Evolutionary conservation across 2,888 invertebrate species (phyloP).

Genomic region (Panzeria rudis): DNA sequence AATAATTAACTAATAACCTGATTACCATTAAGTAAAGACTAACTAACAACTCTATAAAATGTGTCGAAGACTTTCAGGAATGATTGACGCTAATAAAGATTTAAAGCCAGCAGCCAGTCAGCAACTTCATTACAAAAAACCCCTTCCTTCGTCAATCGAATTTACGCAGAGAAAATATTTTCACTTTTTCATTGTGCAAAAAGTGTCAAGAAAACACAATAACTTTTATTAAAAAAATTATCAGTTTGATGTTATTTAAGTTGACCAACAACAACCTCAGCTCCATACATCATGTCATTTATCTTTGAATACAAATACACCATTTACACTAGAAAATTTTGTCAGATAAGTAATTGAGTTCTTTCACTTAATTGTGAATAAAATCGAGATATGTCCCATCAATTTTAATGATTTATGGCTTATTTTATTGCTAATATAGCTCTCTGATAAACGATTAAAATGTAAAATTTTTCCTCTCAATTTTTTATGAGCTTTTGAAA

Average conservation of each 20-base stretch:
- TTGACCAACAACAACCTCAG: slow-evolving; percentile 3
- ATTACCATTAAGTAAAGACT: slow-evolving; percentile 13
- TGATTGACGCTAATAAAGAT: slow-evolving; percentile 38
- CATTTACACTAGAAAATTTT: slow-evolving; percentile 3
- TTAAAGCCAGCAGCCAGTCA: slow-evolving; percentile 14
- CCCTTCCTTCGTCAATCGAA: slow-evolving; percentile 7
- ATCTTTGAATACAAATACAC: slow-evolving; percentile 32
- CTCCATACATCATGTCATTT: slow-evolving; percentile 3
- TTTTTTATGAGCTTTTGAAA: no score
- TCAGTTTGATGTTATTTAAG: slow-evolving; percentile 27
- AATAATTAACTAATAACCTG: slow-evolving; percentile 3
- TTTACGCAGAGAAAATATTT: slow-evolving; percentile 44
- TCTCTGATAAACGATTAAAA: no score
- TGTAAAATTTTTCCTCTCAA: no score
- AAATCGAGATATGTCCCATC: no score
- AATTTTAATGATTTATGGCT: no score
- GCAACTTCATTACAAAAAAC: neutral
- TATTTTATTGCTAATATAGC: no score
- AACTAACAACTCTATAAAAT: slow-evolving; percentile 24
- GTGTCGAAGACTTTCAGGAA: slow-evolving; percentile 9
- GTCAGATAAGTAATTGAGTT: neutral
- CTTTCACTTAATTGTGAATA: no score
- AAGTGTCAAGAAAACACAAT: slow-evolving; percentile 31
- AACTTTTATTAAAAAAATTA: slow-evolving; percentile 14
- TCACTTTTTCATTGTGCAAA: slow-evolving; percentile 50